Percentiles rank a stretch among this genome's conserved stretches.
phyloP scores from a whole-genome alignment of 2,888 invertebrate genomes.

The Scaptomyza polygonia region DNA sequence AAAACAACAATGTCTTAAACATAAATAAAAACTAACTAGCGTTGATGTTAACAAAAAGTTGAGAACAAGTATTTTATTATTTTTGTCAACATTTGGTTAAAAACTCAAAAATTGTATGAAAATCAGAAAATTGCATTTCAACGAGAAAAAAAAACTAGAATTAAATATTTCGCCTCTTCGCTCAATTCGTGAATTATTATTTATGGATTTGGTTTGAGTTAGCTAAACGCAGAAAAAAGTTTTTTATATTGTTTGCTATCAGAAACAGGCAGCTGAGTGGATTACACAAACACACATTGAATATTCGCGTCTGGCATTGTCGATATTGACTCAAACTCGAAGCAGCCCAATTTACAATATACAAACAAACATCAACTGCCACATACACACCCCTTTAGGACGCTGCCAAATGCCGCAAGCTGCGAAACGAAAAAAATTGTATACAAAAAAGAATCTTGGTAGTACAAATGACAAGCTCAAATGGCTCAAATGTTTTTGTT shows the following conservation, averaged over 20 bases:
- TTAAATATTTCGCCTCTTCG: background rate
- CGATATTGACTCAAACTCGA: constrained; percentile 18
- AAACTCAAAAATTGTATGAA: too few relatives aligned
- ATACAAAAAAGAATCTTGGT: constrained; percentile 31
- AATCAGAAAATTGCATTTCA: background rate
- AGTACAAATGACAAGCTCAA: constrained; percentile 75
- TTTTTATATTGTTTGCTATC: background rate
- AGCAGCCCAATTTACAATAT: constrained; percentile 21
- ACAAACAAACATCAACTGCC: constrained; percentile 5
- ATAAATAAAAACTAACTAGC: too few relatives aligned
- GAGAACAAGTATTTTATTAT: too few relatives aligned
- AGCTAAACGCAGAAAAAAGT: constrained; percentile 8
- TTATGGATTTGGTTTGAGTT: constrained; percentile 21
- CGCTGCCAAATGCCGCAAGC: constrained; percentile 36
- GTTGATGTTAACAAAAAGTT: too few relatives aligned
- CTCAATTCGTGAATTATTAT: constrained; percentile 16
- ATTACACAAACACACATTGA: constrained; percentile 11
- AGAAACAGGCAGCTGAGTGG: constrained; percentile 28
- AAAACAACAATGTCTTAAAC: too few relatives aligned
- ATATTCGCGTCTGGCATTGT: constrained; percentile 26
- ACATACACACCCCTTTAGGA: constrained; percentile 3
- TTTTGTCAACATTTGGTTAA: too few relatives aligned
- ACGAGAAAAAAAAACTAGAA: background rate
- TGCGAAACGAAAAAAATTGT: constrained; percentile 18
- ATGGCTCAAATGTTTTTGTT: constrained; percentile 78